A percentile compares a stretch with the other conserved stretches of the same genome.
Conservation (phyloP, 2,797 vertebrate genomes). For the Threskiornis aethiopicus region DNA sequence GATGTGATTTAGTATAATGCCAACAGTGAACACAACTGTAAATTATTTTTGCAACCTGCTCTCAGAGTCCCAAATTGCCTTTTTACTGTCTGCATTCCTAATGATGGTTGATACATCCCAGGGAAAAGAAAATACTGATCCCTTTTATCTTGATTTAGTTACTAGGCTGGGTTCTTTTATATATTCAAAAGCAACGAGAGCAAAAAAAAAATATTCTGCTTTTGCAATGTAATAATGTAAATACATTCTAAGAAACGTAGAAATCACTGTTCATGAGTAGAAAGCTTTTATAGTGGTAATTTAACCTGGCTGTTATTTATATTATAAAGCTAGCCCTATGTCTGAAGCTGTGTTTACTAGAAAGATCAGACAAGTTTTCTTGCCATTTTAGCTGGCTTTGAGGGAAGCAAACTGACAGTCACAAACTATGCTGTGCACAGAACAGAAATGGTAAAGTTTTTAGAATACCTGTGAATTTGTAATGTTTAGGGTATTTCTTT, state of each 20-base stretch:
- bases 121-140: conserved; percentile 36
- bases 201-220: not conserved
- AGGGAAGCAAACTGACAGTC: not conserved
- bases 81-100: conserved; percentile 71
- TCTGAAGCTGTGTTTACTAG: conserved; percentile 2
- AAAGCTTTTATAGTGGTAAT: conserved; percentile 36
- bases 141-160: conserved; percentile 65
- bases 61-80: conserved; percentile 67
- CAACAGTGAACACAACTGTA: conserved; percentile 61
- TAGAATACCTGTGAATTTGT: not conserved
- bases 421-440: not conserved
- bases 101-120: conserved; percentile 56
- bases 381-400: conserved; percentile 14
- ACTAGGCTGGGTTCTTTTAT: not conserved
- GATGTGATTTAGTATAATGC: conserved; percentile 59
- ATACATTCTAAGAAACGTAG: conserved; percentile 22
- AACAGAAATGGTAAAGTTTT: not conserved
- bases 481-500: not conserved
- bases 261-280: not conserved
- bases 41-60: conserved; percentile 72
- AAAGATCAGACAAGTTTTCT: conserved; percentile 23
- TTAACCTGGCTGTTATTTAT: conserved; percentile 40
- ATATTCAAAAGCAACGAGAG: not conserved
- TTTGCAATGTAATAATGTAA: conserved; percentile 27
- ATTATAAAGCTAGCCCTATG: not conserved